Evolutionary conservation across 2,113 vertebrate genomes (phyloP), one percentile per base, ranked within the genome.

Genomic region (Phodopus roborovskii): DNA sequence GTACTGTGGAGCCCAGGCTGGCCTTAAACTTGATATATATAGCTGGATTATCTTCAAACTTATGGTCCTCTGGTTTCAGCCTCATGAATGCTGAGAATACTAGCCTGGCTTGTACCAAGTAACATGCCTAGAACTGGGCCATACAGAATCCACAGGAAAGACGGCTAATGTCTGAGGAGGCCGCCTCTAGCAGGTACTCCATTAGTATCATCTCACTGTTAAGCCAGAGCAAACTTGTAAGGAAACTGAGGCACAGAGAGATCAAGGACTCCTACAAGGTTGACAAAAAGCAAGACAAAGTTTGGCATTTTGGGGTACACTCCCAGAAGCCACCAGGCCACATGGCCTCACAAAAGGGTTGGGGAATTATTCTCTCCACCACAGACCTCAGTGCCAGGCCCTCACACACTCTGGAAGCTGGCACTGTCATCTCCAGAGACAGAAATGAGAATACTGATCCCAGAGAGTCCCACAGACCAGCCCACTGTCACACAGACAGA

Each of bases 181-280:
- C n/a, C 3, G 1, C 17, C 24, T 0, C 9, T 5, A 45, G 50
- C 53, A 83, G 36, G 58, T 0, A 0, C 12, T 58, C 89, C 83
- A 74, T 20, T 10, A 36, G 20, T 28, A 5, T 3, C 2, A 1
- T 64, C 73, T 89, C 56, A 7, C 3, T 77, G 53, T 39, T 5
- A 15, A 33, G 50, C 36, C 77, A 71, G 53, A 92, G 50, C 71
- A 95, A 91, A 48, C 6, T 20, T 36, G 36, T 0, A 2, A 36
- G 9, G 79, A 95, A 96, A 81, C 75, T 2, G 13, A 95, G 94
- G 71, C 71, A 71, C 15, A 16, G 50, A 50, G 70, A n/a, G 36
- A 56, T 6, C 56, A 75, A 88, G 26, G 85, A 58, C 50, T 81
- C 64, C 26, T 11, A 7, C 8, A 68, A 83, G 45, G 50, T 28